Evolutionary conservation across 2,113 vertebrate species (phyloP), one percentile per base, ranked within the genome.

Genomic region (Dipodomys stephensi): DNA sequence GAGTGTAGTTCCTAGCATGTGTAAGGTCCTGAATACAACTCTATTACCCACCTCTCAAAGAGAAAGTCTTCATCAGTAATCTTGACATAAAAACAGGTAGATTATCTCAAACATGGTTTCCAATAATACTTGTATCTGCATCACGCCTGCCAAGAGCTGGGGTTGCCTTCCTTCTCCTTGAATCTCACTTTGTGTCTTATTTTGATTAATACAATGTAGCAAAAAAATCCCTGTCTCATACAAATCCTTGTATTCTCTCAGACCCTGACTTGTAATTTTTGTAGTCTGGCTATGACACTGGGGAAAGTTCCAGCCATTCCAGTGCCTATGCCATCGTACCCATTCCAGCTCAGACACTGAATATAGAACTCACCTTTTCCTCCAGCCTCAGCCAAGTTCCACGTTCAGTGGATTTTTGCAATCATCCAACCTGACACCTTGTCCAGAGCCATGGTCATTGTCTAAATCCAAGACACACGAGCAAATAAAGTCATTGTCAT

Each of bases 281-380:
- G 16, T 64, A 68, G 22, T 23, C 28, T 53, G 27, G 60, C 39
- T 76, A 18, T n/a, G 18, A 6, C 3, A 30, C 6, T 68, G 64
- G 57, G 77, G 60, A 67, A 27, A 67, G 3, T 1, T 6, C 49
- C 49, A 64, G 10, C 0, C 27, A 64, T 39, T 32, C 69, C 71
- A 73, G 12, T 57, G 0, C 53, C 53, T 13, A 57, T 57, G 13
- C 30, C 20, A 79, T 0, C 5, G 28, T 7, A 28, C 13, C 28
- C 7, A 28, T 35, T 18, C n/a, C 13, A 64, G 53, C 1, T 74
- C 7, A 13, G 27, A 6, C 0, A 0, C n/a, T 8, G 32, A 22
- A 53, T 1, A 4, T 9, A 22, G 67, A 30, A 72, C 22, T 13
- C 8, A 44, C 13, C 19, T 27, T 73, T n/a, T 25, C 35, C 25